Evolutionary conservation across 2,888 invertebrate genomes (phyloP), one percentile per base, ranked within the genome.

Genomic region (Rhagonycha lutea): DNA sequence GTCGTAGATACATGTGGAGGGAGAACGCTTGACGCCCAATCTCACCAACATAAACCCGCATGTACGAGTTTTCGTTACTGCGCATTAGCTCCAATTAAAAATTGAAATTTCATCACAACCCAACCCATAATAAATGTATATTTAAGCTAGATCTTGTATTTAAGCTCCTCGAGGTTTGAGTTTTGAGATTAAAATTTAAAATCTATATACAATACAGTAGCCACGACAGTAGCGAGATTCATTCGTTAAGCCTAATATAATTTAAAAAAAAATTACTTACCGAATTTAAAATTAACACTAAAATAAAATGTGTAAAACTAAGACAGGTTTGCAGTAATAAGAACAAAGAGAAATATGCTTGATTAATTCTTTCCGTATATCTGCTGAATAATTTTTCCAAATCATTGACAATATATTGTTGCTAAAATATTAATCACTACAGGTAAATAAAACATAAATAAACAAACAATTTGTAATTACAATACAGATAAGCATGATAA

Each of bases 341-440:
- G 87, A 94, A 95, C 75, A 95, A 91, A 78, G 94, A 93, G 79
- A 95, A 92, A 81, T 95, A 93, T 70, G 94, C 94, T 87, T 94
- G 92, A 84, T 94, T 93, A 77, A 96, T 88, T 82, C 95, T 92
- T 81, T 94, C 92, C 80, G 93, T 94, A 84, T 96, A 96, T 78
- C 91, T 90, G 79, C 92, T 90, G 86, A 94, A 96, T 61, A 95
- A 89, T 70, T 91, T 91, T 87, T 95, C 94, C 79, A 96, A 87
- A 83, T 67, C 62, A 61, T 94, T 91, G 81, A 93, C 92, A 83
- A 91, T 89, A 84, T 95, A 96, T 88, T 94, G 94, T 84, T 92
- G 92, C 95, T 96, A 89, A 76, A 90, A 90, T 79, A 80, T 81
- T 81, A 79, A 47, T 47, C n/a, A 0, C 0, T 47, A 10, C n/a